Conservation (phyloP, 2,797 vertebrate species). For the Heliangelus exortis region DNA sequence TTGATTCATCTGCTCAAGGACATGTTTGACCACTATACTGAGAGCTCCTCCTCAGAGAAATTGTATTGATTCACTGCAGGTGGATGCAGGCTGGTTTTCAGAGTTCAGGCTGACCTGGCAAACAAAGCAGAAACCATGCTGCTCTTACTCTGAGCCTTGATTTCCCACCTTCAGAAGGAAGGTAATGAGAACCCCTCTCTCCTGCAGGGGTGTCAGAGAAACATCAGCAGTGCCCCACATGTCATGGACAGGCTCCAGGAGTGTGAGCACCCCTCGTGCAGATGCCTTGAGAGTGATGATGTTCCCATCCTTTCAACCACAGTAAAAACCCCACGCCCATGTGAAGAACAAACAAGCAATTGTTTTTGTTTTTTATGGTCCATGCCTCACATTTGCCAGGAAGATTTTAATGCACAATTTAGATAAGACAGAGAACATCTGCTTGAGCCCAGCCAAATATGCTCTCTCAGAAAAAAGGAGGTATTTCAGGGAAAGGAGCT, state of each 20-base stretch:
- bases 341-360: constrained; percentile 37
- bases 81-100: neutral
- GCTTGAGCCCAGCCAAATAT: neutral
- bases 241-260: neutral
- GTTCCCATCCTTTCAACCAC: neutral
- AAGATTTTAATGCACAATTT: constrained; percentile 32
- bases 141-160: neutral
- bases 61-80: neutral
- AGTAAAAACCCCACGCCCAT: neutral
- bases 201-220: no score
- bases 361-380: constrained; percentile 13
- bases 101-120: neutral
- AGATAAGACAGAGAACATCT: constrained; percentile 7
- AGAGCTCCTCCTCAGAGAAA: neutral
- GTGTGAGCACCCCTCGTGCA: accelerated
- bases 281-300: neutral
- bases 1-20: neutral
- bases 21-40: neutral
- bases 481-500: neutral
- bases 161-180: neutral
- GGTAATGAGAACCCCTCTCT: accelerated
- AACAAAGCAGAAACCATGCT: neutral
- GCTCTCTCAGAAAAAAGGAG: constrained; percentile 1
- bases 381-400: constrained; percentile 5
- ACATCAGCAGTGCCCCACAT: neutral